These are phyloP conservation scores for Papilio glaucus DNA, from an alignment of 1,140 invertebrate species.

Conservation along the genomic window DNA sequence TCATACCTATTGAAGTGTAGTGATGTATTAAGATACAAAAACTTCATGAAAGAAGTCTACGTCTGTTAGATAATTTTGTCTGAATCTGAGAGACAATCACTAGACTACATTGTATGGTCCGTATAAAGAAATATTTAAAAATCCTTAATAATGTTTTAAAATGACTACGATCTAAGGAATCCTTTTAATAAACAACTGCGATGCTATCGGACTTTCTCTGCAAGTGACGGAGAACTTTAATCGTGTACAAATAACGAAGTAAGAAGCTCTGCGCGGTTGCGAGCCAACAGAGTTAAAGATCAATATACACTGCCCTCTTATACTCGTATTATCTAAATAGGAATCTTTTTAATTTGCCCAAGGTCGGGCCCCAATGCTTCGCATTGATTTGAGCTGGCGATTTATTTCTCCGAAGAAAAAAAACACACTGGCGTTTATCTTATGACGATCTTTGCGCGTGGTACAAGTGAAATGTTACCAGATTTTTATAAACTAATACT, in stretches of 20 bases:
- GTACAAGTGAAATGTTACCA: constrained; percentile 38
- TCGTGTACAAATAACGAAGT: constrained; percentile 37
- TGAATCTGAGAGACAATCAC: too few species aligned
- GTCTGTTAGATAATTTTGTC: too few species aligned
- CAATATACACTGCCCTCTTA: constrained; percentile 35
- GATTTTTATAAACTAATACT: neutral
- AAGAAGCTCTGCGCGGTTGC: constrained; percentile 6
- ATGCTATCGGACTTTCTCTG: constrained; percentile 13
- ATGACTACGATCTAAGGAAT: constrained; percentile 25
- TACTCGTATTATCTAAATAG: constrained; percentile 37
- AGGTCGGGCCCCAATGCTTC: constrained; percentile 38
- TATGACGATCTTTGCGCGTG: constrained; percentile 41
- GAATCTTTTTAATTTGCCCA: constrained; percentile 39
- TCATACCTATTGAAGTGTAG: too few species aligned
- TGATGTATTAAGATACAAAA: too few species aligned
- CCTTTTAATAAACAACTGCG: constrained; percentile 27
- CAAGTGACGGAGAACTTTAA: constrained; percentile 28
- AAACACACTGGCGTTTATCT: constrained; percentile 45
- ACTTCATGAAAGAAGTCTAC: too few species aligned
- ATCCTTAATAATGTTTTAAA: constrained; percentile 16
- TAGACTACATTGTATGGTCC: too few species aligned
- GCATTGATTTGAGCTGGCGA: constrained; percentile 49
- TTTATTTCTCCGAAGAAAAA: constrained; percentile 47
- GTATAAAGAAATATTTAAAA: neutral
- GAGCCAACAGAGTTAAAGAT: constrained; percentile 35